A percentile compares a stretch with the other conserved stretches of the same genome.
Conservation (phyloP, 2,797 vertebrate genomes). For the Enteromius treurensis region DNA sequence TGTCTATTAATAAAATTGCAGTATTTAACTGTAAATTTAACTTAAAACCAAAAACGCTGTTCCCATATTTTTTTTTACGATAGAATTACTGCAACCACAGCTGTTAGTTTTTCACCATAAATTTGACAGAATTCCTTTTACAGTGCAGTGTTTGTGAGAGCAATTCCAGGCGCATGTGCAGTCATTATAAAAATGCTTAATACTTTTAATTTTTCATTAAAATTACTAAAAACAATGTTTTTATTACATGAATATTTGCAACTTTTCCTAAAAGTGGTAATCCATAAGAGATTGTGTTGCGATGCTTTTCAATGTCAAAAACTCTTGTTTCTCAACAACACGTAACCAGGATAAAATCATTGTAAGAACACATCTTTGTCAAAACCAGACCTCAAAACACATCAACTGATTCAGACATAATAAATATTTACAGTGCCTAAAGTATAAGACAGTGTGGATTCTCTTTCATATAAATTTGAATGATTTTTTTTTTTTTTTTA, state of each 20-base stretch:
- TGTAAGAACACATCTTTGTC: background rate
- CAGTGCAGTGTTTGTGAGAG: background rate
- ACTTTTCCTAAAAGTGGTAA: conserved; percentile 26
- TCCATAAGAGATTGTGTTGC: conserved; percentile 9
- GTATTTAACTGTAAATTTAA: too few species aligned
- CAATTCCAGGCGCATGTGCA: background rate
- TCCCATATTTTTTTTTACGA: too few species aligned
- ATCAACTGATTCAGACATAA: conserved; percentile 17
- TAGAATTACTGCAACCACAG: too few species aligned
- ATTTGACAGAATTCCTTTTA: too few species aligned
- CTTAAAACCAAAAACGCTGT: too few species aligned
- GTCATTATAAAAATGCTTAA: background rate
- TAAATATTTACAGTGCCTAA: background rate
- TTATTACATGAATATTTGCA: background rate
- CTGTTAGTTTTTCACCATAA: too few species aligned
- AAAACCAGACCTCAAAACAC: background rate
- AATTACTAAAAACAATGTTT: background rate
- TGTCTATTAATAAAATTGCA: too few species aligned
- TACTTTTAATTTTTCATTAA: background rate
- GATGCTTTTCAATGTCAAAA: too few species aligned
- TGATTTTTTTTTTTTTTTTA: background rate
- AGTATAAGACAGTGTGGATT: background rate
- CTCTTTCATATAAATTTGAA: background rate
- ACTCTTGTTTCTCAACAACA: too few species aligned
- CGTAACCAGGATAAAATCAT: background rate